Evolutionary conservation across 2,113 vertebrate genomes (phyloP).

Genomic region (Rhegmatorhina hoffmannsi): DNA sequence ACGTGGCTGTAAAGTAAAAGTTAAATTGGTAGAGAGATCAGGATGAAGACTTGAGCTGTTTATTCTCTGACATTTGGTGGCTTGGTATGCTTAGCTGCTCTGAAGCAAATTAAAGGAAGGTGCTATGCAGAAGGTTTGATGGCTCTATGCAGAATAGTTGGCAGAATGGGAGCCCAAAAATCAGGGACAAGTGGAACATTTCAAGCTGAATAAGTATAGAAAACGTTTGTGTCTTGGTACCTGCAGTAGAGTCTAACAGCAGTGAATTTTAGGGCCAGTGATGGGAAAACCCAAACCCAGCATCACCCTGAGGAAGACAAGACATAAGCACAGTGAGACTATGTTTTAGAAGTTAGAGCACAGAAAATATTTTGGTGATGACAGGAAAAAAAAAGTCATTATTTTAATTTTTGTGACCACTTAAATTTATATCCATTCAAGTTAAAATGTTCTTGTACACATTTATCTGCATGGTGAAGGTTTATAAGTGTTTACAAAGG

Average conservation of each 20-base stretch:
- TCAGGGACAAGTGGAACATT: background rate
- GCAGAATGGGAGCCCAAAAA: background rate
- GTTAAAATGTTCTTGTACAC: background rate
- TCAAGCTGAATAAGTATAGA: background rate
- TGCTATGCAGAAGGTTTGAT: background rate
- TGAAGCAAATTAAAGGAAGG: background rate
- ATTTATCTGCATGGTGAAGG: background rate
- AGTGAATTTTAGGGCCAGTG: background rate
- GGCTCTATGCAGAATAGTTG: background rate
- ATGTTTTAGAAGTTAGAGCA: background rate
- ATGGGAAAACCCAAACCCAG: background rate
- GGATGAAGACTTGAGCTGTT: background rate
- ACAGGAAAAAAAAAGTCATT: background rate
- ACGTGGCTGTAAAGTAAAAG: background rate
- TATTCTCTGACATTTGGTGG: background rate
- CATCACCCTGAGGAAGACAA: background rate
- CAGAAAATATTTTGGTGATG: background rate
- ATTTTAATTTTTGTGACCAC: background rate
- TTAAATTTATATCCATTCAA: too few species aligned
- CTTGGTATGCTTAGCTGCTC: background rate
- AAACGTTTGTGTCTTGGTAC: background rate
- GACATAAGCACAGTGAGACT: fast-evolving
- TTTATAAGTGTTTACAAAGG: background rate
- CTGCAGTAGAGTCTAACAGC: background rate
- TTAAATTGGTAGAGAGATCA: background rate